Base-by-base conservation (phyloP, 1,140 invertebrate species). In the Euglossa dilemma region DNA sequence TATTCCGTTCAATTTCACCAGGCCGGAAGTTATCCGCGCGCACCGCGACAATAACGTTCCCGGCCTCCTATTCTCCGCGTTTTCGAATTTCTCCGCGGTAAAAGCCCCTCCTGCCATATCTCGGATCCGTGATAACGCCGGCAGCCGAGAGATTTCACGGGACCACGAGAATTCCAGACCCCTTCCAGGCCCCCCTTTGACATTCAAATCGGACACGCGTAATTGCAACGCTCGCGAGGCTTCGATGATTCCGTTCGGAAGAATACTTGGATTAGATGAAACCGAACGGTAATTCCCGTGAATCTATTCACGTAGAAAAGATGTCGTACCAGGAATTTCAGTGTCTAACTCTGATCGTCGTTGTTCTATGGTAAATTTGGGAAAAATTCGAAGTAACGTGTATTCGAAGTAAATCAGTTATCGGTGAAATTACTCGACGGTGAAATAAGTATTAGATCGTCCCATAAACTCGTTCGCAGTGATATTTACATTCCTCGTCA, bases 1-100 rank as follows among this genome's bases (percentile, higher is more conserved):
- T 89, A 89, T 89, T 89, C 84, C 87, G 87, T 89, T 89, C 87
- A 89, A 89, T 89, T 88, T 89, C 87, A 86, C 69, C 64, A 75
- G 5, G 25, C 64, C 80, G 72, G 85, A 57, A 57, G 79, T 64
- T 87, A 88, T 80, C 71, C 75, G 25, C 66, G 64, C 25, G 63
- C 47, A 57, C 56, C 84, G 75, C 84, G 75, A 88, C 87, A 81
- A 77, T 89, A 89, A 89, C 85, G 84, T 45, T 54, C 20, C 54
- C 7, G 36, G 28, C 66, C 56, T 77, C 67, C 84, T 73, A 83
- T 89, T 86, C 87, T 74, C 87, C 47, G 66, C 74, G 86, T 87
- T 89, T 87, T 90, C 84, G 83, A 83, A 83, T 90, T 87, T 90
- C 89, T 85, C 82, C 67, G 23, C n/a, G 67, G 36, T 61, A 82